Base-by-base conservation (phyloP, 2,113 vertebrate species). In the Anhinga anhinga region DNA sequence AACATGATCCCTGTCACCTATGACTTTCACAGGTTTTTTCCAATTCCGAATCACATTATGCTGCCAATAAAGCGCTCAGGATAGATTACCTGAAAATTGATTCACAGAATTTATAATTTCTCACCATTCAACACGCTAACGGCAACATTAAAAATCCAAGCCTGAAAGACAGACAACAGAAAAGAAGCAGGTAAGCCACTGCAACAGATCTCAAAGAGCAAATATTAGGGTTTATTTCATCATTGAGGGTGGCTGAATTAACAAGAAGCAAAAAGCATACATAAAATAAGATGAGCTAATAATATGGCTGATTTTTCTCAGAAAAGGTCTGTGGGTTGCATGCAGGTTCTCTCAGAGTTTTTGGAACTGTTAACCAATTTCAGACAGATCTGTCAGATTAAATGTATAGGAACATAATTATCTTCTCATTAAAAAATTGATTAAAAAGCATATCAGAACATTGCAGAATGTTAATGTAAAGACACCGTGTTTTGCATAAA, bases 321-420 rank as follows among this genome's bases (percentile, higher is more conserved):
- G 21, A 61, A 70, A 74, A 55, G 45, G 19, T 32, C 55, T 94
- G 42, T 23, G 45, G 67, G 63, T 13, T 92, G 59, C 59, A n/a
- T 5, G 22, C 36, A 66, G n/a, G 77, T 29, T 93, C 50, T 16
- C 44, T 44, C 44, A 16, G 69, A 92, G 55, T 50, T 93, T 89
- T 66, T 58, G 38, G 83, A 91, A 42, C 45, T 55, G 50, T 21
- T 23, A 83, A 50, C 58, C 82, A 74, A 45, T 83, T 95, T 74
- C 86, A 86, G 76, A 77, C 91, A 88, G 59, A 92, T 55, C 67
- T 78, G 91, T 81, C 96, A 96, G 77, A 82, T 81, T 53, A 74
- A 90, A 89, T 17, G n/a, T 14, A 89, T 50, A 88, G 72, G 47
- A 96, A 84, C 4, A 0, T 58, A 91, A 94, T 96, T 74, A 86